Evolutionary conservation across 2,113 vertebrate species (phyloP), one percentile per base, ranked within the genome.

Genomic region (Pseudopodoces humilis): DNA sequence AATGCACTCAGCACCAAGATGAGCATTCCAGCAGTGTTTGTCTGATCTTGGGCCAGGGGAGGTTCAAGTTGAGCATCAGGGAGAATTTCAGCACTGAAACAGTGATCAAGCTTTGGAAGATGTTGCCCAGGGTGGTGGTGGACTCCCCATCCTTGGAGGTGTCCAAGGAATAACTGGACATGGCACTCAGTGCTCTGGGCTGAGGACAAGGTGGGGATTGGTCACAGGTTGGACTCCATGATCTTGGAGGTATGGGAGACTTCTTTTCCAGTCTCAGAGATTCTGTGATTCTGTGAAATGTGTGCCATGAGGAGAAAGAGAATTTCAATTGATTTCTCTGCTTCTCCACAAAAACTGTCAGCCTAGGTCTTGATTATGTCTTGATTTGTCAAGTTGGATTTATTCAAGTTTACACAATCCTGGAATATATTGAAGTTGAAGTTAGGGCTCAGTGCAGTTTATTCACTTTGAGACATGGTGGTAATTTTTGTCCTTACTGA

Each of bases 401-500:
- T 75, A 55, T 28, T 72, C 46, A 33, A 20, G 23, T 46, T 44
- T 33, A 1, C 15, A 22, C 49, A 30, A 9, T 14, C 55, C 59
- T 47, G 46, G 62, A 76, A 43, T 1, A 70, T 31, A 4, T 0
- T 55, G 49, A 70, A 27, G 23, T 2, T 86, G 56, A 67, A 67
- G 60, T 18, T 11, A 5, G n/a, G 33, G 35, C 50, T 89, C 24
- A 12, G 2, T 28, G 23, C 11, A 6, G 35, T 67, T 64, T 47
- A 41, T 43, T 71, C 30, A 16, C 47, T 17, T 5, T 33, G 74
- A 68, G 69, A 55, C 59, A 59, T 5, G 19, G 19, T 75, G 56
- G 31, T 58, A 30, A 68, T 86, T 86, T 93, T 63, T 90, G 74
- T 92, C 58, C 64, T 21, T 90, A 14, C 62, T 95, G 86, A 71